Percentiles rank a stretch among this genome's conserved stretches.
Evolutionary conservation across 2,888 invertebrate species (phyloP).

Genomic region (Cancer borealis): DNA sequence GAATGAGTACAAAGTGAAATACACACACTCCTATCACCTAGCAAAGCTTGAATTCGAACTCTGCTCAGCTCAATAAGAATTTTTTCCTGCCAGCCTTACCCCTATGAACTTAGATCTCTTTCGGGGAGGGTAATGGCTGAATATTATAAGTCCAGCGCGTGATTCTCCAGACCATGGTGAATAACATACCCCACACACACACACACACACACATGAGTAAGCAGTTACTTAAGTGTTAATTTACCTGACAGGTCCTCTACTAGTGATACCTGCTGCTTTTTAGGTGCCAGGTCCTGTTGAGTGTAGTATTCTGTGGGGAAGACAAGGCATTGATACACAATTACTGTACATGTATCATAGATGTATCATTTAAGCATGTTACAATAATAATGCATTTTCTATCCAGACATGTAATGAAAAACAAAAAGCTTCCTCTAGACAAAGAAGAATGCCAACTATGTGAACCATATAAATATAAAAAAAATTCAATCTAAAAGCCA

Average conservation of each 20-base stretch:
- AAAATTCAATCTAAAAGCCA: not conserved
- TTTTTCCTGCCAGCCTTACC: no score
- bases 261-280: conserved; percentile 68
- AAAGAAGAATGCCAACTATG: not conserved
- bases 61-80: no score
- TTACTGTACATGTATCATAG: not conserved
- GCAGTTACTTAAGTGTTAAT: not conserved
- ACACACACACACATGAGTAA: no score
- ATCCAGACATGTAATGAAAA: not conserved
- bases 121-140: no score
- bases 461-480: not conserved
- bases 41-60: not conserved
- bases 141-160: no score
- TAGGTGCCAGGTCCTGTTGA: conserved; percentile 71
- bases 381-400: not conserved
- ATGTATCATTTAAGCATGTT: not conserved
- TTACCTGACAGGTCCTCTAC: conserved; percentile 73
- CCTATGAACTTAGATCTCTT: no score
- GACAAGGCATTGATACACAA: no score
- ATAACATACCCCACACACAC: no score
- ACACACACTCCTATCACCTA: not conserved
- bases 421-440: not conserved
- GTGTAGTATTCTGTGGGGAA: conserved; percentile 54
- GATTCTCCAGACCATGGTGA: no score
- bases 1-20: not conserved